phyloP scores from a whole-genome alignment of 2,888 invertebrate genomes.

The Torymus aiolomorphi region DNA sequence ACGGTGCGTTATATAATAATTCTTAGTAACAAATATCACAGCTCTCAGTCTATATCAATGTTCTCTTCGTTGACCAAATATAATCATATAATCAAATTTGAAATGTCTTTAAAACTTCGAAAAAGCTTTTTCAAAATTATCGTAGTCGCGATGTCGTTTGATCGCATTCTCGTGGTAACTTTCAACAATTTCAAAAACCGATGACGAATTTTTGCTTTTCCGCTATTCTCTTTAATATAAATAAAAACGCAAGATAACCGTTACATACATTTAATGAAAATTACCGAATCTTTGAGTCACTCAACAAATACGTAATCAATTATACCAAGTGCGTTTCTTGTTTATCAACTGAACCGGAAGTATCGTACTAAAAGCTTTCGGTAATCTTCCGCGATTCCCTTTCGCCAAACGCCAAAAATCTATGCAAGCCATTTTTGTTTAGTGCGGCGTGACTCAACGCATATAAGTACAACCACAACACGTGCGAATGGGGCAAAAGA shows the following conservation, averaged over 20 bases:
- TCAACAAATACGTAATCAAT: background rate
- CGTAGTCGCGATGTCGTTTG: background rate
- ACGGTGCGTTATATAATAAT: background rate
- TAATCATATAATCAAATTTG: background rate
- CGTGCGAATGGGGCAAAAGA: background rate
- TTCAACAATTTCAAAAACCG: background rate
- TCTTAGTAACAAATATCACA: too few species aligned
- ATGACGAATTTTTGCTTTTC: slow-evolving; percentile 4
- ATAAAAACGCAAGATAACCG: slow-evolving; percentile 1
- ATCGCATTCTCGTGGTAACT: background rate
- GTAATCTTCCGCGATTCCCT: background rate
- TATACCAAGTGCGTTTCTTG: too few species aligned
- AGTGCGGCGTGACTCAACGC: slow-evolving; percentile 23
- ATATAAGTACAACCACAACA: slow-evolving; percentile 4
- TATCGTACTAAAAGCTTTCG: slow-evolving; percentile 16
- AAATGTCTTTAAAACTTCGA: slow-evolving; percentile 57
- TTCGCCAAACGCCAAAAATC: too few species aligned
- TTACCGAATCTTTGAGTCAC: slow-evolving; percentile 13
- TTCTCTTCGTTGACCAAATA: background rate
- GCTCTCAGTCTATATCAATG: slow-evolving; percentile 4
- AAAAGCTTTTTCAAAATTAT: slow-evolving; percentile 45
- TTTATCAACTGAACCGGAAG: too few species aligned
- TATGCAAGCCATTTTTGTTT: background rate
- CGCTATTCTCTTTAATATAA: background rate
- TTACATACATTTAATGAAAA: background rate